Conservation (phyloP, 2,888 invertebrate genomes). For the Seira ritae region DNA sequence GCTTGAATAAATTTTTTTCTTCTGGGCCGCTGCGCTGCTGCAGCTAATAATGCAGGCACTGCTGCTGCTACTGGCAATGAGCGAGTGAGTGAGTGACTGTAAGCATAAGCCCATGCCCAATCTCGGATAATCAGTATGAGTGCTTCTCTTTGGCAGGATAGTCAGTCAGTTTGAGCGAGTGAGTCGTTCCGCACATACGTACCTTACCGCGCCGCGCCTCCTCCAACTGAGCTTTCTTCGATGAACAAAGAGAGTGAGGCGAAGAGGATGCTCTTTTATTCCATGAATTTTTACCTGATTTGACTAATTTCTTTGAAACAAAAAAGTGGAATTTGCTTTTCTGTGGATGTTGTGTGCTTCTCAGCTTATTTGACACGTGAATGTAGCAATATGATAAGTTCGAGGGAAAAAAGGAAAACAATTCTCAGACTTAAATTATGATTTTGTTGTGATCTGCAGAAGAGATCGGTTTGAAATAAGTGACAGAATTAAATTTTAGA, state of each 20-base stretch:
- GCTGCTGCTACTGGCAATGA: neutral
- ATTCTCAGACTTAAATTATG: too few species aligned
- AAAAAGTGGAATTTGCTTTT: too few species aligned
- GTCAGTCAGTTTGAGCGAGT: neutral
- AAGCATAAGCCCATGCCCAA: conserved; percentile 38
- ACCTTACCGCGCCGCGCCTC: too few species aligned
- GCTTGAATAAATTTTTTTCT: neutral
- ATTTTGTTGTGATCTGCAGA: too few species aligned
- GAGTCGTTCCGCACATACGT: neutral
- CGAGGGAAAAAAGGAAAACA: neutral
- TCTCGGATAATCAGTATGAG: conserved; percentile 38
- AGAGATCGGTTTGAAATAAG: too few species aligned
- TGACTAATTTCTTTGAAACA: neutral
- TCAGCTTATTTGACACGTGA: too few species aligned
- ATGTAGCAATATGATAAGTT: neutral
- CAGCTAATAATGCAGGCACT: neutral
- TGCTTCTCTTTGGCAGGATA: neutral
- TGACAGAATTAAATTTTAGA: conserved; percentile 12
- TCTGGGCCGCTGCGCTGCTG: neutral
- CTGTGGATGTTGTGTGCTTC: too few species aligned
- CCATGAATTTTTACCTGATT: too few species aligned
- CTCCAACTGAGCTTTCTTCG: too few species aligned
- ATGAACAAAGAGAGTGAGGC: neutral
- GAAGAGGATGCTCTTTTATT: too few species aligned
- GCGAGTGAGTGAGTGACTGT: neutral